Evolutionary conservation across 2,797 vertebrate genomes (phyloP).

Genomic region (Vipera latastei): DNA sequence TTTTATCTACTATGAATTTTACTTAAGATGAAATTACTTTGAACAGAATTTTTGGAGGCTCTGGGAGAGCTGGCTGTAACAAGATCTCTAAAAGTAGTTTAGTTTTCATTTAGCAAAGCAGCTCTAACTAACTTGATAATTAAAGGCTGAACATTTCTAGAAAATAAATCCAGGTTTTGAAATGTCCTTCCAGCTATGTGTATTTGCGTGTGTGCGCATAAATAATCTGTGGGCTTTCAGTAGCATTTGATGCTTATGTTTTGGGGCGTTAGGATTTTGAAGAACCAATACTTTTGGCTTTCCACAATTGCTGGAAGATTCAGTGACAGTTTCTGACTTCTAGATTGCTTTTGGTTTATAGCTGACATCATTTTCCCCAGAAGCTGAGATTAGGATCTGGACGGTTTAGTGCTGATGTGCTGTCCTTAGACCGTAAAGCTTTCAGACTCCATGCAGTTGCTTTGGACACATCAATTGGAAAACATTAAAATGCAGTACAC

Average conservation of each 20-base stretch:
- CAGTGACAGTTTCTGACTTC: background rate
- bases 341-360: background rate
- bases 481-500: slow-evolving; percentile 58
- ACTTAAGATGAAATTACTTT: background rate
- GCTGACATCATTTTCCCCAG: background rate
- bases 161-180: background rate
- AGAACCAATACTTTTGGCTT: background rate
- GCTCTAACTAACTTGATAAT: background rate
- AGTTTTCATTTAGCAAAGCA: background rate
- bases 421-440: slow-evolving; percentile 12
- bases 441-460: slow-evolving; percentile 42
- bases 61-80: background rate
- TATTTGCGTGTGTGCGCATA: background rate
- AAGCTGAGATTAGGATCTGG: background rate
- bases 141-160: background rate
- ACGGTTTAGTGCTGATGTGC: background rate
- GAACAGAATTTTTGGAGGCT: background rate
- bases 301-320: background rate
- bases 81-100: background rate
- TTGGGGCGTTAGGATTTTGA: background rate
- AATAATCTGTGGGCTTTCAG: background rate
- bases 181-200: background rate
- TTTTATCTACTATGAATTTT: background rate
- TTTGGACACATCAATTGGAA: slow-evolving; percentile 54
- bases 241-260: background rate